Percentiles rank a stretch among this genome's conserved stretches.
Conservation (phyloP, 2,888 invertebrate species). For the Cylloceria caligata region DNA sequence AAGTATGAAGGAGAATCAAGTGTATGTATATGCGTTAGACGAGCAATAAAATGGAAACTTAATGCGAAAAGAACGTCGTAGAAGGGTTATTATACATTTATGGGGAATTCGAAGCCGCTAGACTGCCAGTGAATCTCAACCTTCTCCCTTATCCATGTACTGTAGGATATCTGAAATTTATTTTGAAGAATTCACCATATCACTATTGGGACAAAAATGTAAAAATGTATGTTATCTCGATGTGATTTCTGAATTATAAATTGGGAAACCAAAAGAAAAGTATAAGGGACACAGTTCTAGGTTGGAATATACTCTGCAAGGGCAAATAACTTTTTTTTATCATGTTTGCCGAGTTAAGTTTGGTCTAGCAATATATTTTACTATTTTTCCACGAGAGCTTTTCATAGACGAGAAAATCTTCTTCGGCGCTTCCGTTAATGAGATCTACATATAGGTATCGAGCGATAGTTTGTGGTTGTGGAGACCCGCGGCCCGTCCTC, state of each 20-base stretch:
- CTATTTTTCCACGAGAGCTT: slow-evolving; percentile 1
- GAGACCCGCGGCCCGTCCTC: slow-evolving; percentile 55
- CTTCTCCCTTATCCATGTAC: too few relatives aligned
- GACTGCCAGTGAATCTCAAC: neutral
- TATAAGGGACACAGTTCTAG: neutral
- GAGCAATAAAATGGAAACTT: slow-evolving; percentile 32
- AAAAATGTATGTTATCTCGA: too few relatives aligned
- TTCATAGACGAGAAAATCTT: slow-evolving; percentile 63
- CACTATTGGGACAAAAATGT: too few relatives aligned
- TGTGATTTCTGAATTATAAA: neutral
- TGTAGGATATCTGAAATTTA: too few relatives aligned
- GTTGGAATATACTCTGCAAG: neutral
- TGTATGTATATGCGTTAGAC: neutral
- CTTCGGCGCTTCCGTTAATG: slow-evolving; percentile 62
- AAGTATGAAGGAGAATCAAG: neutral
- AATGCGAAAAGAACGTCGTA: neutral
- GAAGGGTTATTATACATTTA: neutral
- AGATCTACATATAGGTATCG: slow-evolving; percentile 64
- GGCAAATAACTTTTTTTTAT: neutral
- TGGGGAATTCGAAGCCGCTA: neutral
- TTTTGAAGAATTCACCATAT: too few relatives aligned
- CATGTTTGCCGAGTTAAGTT: neutral
- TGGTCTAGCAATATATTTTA: neutral
- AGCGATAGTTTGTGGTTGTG: slow-evolving; percentile 63
- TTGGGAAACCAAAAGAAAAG: neutral